Conservation (phyloP, 30 jellyfish, hydroid and myxozoan genomes). For the Chrysaora quinquecirrha region DNA sequence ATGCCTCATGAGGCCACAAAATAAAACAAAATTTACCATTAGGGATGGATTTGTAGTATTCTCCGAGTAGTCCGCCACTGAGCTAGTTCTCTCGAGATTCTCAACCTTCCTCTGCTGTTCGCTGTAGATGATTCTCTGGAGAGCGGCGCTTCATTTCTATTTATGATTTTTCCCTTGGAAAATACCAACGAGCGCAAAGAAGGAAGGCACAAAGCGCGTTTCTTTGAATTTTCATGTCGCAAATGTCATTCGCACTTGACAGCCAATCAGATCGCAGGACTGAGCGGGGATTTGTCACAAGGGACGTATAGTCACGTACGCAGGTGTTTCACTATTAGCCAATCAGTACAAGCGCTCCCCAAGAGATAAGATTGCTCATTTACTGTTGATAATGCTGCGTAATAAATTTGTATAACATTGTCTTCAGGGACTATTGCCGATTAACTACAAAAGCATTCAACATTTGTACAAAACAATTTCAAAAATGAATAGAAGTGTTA, state of each 20-base stretch:
- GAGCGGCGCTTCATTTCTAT: slow-evolving; percentile 32
- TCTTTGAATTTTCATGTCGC: slow-evolving; percentile 29
- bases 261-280: slow-evolving; percentile 47
- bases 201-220: slow-evolving; percentile 54
- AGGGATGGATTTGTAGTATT: slow-evolving; percentile 78
- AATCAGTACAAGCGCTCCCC: not conserved
- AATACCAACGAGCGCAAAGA: slow-evolving; percentile 37
- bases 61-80: slow-evolving; percentile 61
- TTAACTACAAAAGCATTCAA: not conserved
- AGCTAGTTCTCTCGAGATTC: slow-evolving; percentile 80
- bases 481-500: no score
- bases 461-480: not conserved
- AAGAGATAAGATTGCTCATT: not conserved
- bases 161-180: slow-evolving; percentile 11
- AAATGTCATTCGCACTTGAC: slow-evolving; percentile 36
- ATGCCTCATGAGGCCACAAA: slow-evolving; percentile 66
- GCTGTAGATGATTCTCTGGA: slow-evolving; percentile 63
- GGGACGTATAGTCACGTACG: slow-evolving; percentile 37
- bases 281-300: slow-evolving; percentile 41
- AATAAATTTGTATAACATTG: not conserved
- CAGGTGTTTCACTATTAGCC: not conserved
- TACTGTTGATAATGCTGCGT: not conserved
- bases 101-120: slow-evolving; percentile 75
- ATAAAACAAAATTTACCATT: slow-evolving; percentile 58
- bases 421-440: not conserved